These are phyloP conservation scores for Mamestra configurata DNA, from an alignment of 1,140 invertebrate species.

Conservation along the genomic window DNA sequence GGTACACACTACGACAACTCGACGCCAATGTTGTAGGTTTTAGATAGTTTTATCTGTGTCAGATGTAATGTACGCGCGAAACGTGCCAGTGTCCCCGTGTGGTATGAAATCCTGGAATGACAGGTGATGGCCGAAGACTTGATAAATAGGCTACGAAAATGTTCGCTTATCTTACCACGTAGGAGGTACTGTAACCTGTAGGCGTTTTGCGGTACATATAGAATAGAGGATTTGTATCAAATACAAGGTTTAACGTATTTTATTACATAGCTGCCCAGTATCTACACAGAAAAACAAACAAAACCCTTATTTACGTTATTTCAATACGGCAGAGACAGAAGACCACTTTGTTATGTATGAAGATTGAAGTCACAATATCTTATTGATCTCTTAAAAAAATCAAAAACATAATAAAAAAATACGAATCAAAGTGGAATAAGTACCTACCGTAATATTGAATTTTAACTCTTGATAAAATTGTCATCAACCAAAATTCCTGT, in stretches of 20 bases:
- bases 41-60: slow-evolving; percentile 76
- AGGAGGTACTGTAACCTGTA: background rate
- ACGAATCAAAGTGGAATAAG: no score
- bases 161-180: slow-evolving; percentile 9
- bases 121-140: slow-evolving; percentile 60
- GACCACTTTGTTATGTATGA: no score
- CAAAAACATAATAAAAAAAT: no score
- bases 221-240: no score
- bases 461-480: background rate
- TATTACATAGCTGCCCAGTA: no score
- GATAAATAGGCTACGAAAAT: slow-evolving; percentile 36
- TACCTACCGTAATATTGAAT: background rate
- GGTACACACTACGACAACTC: slow-evolving; percentile 59
- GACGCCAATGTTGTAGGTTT: slow-evolving; percentile 69
- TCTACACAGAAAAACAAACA: no score
- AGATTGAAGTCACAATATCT: no score
- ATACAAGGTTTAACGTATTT: no score
- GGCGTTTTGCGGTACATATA: background rate
- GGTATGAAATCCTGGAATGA: slow-evolving; percentile 72
- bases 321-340: no score
- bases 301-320: no score
- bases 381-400: no score
- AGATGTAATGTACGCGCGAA: slow-evolving; percentile 68
- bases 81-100: slow-evolving; percentile 59
- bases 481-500: background rate